Evolutionary conservation across 2,888 invertebrate species (phyloP), one percentile per base, ranked within the genome.

Genomic region (Apotomis betuletana): DNA sequence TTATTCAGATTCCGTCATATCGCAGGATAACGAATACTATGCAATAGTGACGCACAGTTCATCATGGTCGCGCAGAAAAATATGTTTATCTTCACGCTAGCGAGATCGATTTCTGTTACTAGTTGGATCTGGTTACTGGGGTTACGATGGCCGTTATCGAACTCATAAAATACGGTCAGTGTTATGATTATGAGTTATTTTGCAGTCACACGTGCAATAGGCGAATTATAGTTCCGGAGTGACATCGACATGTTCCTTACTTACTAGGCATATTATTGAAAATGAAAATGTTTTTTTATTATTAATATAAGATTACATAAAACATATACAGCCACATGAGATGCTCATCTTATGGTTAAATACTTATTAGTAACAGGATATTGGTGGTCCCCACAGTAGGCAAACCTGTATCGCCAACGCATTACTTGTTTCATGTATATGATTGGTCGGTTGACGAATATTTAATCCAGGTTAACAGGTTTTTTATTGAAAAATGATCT

Each of bases 21-120:
- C 13, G 63, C 12, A 52, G 57, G 0, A 49, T 13, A 38, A 8
- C n/a, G n/a, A 61, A 60, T 5, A 12, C 15, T 9, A 58, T 52
- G 55, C 57, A 57, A 67, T 51, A 44, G 10, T 67, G 49, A 10
- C 61, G 46, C 49, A 41, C 38, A 49, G 61, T 15, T 49, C 10
- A 51, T 60, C 65, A 57, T 41, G 10, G 49, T 57, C 55, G 51
- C 61, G 51, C 51, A 54, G 52, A 59, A 67, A 67, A 62, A 63
- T 62, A 67, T 27, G 54, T 58, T 72, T 68, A 63, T 63, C 62
- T 63, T 54, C 68, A 72, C 62, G 58, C 62, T 44, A 44, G 44
- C n/a, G 15, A 51, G 57, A 36, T 44, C 41, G 61, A 52, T 57
- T 27, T 57, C 51, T 52, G 15, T 60, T 61, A 52, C 67, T 41